These are phyloP conservation scores for Caenorhabditis brenneri DNA, from an alignment of 1,140 invertebrate species.

Conservation along the genomic window DNA sequence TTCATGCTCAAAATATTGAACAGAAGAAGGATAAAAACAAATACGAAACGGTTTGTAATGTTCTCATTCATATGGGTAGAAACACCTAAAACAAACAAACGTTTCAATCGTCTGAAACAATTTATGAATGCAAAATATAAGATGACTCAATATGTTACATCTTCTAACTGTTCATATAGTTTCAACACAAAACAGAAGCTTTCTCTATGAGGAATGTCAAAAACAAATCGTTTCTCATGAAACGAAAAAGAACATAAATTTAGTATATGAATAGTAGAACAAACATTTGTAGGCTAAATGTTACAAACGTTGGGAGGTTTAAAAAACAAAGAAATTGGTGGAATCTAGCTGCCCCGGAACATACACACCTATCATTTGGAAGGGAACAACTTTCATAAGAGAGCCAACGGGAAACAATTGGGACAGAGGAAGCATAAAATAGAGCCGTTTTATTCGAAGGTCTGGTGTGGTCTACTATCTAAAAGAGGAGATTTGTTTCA, in stretches of 20 bases:
- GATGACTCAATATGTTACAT: neutral
- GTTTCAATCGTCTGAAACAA: neutral
- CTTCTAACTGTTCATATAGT: neutral
- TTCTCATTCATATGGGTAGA: too few species aligned
- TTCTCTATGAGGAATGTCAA: too few species aligned
- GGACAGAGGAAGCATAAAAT: slow-evolving; percentile 5
- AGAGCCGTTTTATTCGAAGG: neutral
- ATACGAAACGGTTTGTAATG: neutral
- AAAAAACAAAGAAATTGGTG: neutral
- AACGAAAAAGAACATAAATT: too few species aligned
- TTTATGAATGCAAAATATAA: neutral
- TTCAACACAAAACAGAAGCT: too few species aligned
- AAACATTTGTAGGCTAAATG: too few species aligned
- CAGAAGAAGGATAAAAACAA: too few species aligned
- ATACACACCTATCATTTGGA: slow-evolving; percentile 29
- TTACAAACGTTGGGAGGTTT: too few species aligned
- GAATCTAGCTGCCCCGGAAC: neutral
- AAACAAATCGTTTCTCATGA: too few species aligned
- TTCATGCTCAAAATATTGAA: too few species aligned
- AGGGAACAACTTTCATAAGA: slow-evolving; percentile 20
- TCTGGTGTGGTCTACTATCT: neutral
- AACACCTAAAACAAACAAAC: neutral
- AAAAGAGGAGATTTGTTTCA: neutral
- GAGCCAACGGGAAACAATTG: slow-evolving; percentile 43
- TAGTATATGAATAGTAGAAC: too few species aligned